These are phyloP conservation scores for Catamblyrhynchus diadema DNA, from an alignment of 2,797 vertebrate species.

Conservation along the genomic window DNA sequence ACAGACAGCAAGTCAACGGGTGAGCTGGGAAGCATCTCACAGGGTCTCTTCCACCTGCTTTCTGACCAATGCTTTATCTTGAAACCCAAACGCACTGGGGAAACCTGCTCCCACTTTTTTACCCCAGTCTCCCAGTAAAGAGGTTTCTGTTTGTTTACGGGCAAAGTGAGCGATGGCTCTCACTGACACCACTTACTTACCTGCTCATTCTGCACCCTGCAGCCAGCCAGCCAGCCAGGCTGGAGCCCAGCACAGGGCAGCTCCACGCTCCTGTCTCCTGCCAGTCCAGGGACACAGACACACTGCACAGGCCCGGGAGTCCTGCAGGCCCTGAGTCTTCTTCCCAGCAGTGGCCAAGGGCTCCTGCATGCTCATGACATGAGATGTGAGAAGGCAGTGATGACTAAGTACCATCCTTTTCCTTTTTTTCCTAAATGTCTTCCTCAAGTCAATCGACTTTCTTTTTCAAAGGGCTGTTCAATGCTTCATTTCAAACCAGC, in stretches of 20 bases:
- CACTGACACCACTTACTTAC: not conserved
- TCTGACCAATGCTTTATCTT: not conserved
- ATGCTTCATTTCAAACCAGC: not conserved
- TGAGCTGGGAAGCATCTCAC: not conserved
- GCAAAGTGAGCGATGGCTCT: not conserved
- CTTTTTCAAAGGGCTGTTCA: not conserved
- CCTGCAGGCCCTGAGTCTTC: not conserved
- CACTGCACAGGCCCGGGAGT: not conserved
- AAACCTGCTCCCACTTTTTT: not conserved
- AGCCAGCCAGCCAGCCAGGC: not conserved
- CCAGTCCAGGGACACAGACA: not conserved
- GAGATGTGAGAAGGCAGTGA: not conserved
- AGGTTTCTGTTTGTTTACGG: not conserved
- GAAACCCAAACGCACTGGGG: not conserved
- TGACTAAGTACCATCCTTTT: not conserved
- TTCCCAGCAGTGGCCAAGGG: not conserved
- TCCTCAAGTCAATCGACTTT: not conserved
- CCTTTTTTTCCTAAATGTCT: not conserved
- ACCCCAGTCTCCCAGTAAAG: not conserved
- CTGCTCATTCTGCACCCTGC: not conserved
- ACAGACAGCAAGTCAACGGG: not conserved
- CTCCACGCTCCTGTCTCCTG: rapidly evolving
- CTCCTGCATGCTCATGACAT: not conserved
- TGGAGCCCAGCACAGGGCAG: not conserved
- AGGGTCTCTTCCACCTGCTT: not conserved